Base-by-base conservation (phyloP, 2,797 vertebrate species). In the Dromococcyx pavoninus region DNA sequence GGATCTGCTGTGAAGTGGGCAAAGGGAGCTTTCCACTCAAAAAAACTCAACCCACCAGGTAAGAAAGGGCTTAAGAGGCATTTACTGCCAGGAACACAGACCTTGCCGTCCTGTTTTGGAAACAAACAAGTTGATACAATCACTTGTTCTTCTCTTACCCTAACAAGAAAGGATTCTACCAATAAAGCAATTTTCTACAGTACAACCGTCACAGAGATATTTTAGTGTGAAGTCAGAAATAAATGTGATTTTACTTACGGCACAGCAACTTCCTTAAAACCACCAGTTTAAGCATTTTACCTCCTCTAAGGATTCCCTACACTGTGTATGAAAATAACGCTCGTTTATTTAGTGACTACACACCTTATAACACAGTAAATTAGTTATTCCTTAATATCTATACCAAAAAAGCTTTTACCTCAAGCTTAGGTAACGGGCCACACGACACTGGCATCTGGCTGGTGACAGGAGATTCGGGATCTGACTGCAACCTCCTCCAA, bases 381-480 rank as follows among this genome's bases (percentile, higher is more conserved):
- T 3, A n/a, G 30, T 11, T 30, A 23, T 15, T 51, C n/a, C 18
- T 39, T 8, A 50, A 9, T 10, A 53, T 24, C 65, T 32, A 44
- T 6, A 48, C 14, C 67, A 37, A 35, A 80, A 15, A 1, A 44
- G 7, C 3, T 9, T 8, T 4, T 1, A 3, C n/a, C 35, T 33
- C 17, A 15, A 44, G 10, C 37, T 60, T 64, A 43, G 13, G 1
- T 11, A 69, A 48, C 33, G 8, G 1, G n/a, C 7, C 11, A 11
- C 30, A 13, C 3, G 1, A 12, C 37, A 3, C 3, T 0, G 22
- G 33, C 10, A 6, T 4, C 3, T 0, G 17, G 44, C 57, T 56
- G 23, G 19, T 15, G 10, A 21, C 27, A 13, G 44, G 5, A 39
- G 6, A 51, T 27, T 51, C 6, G 3, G 17, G 67, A 2, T 7